Evolutionary conservation across 1,140 invertebrate species (phyloP).

Genomic region (Dendroctonus ponderosae): DNA sequence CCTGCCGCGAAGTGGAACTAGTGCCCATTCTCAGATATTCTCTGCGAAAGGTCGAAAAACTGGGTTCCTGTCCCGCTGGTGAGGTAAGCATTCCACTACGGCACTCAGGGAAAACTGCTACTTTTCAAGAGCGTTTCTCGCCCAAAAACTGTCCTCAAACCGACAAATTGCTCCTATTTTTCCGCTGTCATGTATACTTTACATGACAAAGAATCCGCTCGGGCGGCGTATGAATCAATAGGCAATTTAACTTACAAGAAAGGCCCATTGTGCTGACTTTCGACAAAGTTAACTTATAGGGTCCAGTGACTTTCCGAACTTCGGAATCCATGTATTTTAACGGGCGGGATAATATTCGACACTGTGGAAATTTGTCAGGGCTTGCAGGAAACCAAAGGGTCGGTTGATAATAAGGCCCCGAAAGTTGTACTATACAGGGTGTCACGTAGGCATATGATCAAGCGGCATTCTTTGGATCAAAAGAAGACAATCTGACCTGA

Average conservation of each 20-base stretch:
- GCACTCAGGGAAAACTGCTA: too few relatives aligned
- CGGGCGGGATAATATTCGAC: constrained; percentile 28
- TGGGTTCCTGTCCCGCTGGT: constrained; percentile 72
- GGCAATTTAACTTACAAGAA: constrained; percentile 34
- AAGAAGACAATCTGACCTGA: too few relatives aligned
- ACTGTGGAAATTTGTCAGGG: constrained; percentile 23
- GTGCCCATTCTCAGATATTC: constrained; percentile 66
- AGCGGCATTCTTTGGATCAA: too few relatives aligned
- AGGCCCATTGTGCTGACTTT: constrained; percentile 31
- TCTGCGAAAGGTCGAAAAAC: constrained; percentile 67
- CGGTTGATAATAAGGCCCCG: too few relatives aligned
- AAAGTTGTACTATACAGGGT: too few relatives aligned
- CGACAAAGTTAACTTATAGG: constrained; percentile 33
- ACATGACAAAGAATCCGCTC: constrained; percentile 24
- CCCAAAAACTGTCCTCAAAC: too few relatives aligned
- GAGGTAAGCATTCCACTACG: constrained; percentile 56
- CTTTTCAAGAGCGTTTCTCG: too few relatives aligned
- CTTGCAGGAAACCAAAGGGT: too few relatives aligned
- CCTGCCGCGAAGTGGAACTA: constrained; percentile 60
- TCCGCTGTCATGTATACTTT: constrained; percentile 16
- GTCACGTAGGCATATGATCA: too few relatives aligned
- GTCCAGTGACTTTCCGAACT: constrained; percentile 33
- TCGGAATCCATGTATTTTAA: constrained; percentile 28
- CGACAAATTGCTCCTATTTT: constrained; percentile 13
- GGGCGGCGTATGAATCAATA: constrained; percentile 26